Conservation (phyloP, 2,888 invertebrate genomes). For the Lithophane leautieri region DNA sequence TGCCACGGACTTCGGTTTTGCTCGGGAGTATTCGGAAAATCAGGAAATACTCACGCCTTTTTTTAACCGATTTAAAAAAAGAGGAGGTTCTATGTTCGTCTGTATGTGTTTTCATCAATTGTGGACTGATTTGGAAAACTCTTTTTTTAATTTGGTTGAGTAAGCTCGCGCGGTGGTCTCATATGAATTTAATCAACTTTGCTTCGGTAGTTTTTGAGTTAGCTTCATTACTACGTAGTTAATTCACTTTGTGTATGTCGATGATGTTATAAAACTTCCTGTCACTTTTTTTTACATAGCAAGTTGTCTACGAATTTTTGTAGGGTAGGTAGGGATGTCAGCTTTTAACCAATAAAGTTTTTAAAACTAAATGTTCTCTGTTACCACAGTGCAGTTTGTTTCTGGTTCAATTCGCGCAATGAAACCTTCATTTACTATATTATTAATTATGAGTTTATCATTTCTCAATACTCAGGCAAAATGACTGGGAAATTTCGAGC, state of each 20-base stretch:
- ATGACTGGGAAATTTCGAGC: not conserved
- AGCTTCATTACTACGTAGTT: not conserved
- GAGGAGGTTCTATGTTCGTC: not conserved
- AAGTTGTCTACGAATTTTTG: no score
- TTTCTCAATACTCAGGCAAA: not conserved
- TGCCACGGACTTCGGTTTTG: constrained; percentile 11
- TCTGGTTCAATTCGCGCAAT: not conserved
- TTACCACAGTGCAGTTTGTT: no score
- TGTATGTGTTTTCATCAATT: not conserved
- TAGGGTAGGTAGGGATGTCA: no score
- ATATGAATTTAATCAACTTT: not conserved
- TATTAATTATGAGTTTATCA: not conserved
- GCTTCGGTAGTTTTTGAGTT: no score
- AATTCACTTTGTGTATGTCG: no score
- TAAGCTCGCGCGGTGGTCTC: not conserved
- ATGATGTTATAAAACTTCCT: no score
- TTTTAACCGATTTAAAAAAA: not conserved
- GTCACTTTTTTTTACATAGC: no score
- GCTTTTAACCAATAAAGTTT: no score
- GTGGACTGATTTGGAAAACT: not conserved
- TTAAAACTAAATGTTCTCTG: no score
- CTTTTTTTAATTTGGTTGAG: no score
- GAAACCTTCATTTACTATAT: not conserved
- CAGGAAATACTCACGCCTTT: not conserved
- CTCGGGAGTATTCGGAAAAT: constrained; percentile 9